Evolutionary conservation across 2,113 vertebrate genomes (phyloP).

Genomic region (Brienomyrus longianalis): DNA sequence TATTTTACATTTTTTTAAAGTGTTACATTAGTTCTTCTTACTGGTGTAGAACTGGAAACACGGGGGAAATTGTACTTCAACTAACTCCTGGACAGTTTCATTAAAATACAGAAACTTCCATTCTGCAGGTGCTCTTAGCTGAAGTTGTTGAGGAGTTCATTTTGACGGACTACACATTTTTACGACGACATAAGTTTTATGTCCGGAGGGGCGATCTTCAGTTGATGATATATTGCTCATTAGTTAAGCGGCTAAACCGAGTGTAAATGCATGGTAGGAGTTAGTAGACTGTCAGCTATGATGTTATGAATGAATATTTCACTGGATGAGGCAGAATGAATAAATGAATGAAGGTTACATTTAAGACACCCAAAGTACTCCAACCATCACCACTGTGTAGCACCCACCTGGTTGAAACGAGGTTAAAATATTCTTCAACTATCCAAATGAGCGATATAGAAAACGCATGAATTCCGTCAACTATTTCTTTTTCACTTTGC

Average conservation of each 20-base stretch:
- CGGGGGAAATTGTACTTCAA: not conserved
- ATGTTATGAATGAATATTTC: not conserved
- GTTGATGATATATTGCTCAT: not conserved
- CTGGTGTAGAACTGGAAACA: not conserved
- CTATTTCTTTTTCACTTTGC: not conserved
- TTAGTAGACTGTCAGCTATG: not conserved
- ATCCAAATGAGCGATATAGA: not conserved
- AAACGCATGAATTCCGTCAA: not conserved
- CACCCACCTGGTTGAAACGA: not conserved
- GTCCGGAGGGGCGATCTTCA: not conserved
- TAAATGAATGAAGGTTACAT: not conserved
- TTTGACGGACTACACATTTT: not conserved
- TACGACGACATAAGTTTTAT: not conserved
- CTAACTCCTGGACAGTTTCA: not conserved
- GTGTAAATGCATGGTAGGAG: not conserved
- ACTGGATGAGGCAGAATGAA: not conserved
- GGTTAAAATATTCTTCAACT: not conserved
- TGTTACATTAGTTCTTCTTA: not conserved
- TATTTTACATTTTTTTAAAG: not conserved
- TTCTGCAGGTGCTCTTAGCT: not conserved
- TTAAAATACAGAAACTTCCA: not conserved
- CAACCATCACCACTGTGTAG: too few relatives aligned
- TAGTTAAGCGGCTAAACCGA: not conserved
- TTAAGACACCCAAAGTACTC: too few relatives aligned
- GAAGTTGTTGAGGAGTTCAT: not conserved